Conservation (phyloP, 2,888 invertebrate species). For the Phyllotreta striolata region DNA sequence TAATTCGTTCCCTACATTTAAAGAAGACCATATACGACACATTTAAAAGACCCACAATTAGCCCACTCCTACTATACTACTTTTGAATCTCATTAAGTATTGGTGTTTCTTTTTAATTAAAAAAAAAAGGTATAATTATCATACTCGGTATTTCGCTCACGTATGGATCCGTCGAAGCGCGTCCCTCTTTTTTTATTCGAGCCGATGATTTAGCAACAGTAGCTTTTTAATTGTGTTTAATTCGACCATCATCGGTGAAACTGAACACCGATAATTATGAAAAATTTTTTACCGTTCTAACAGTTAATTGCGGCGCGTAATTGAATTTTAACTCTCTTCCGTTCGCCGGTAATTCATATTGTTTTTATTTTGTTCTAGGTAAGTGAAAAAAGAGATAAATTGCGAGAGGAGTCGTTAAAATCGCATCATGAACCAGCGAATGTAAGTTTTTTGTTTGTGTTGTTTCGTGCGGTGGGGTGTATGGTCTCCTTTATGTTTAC, state of each 20-base stretch:
- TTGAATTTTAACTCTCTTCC: conserved; percentile 22
- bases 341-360: conserved; percentile 23
- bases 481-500: not conserved
- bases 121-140: not conserved
- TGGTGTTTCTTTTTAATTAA: not conserved
- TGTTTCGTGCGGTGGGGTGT: not conserved
- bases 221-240: conserved; percentile 24
- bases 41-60: too few species aligned
- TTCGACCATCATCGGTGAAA: conserved; percentile 26
- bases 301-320: conserved; percentile 17
- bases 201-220: conserved; percentile 30
- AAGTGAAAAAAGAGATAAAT: conserved; percentile 23
- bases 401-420: conserved; percentile 8
- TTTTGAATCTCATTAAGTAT: too few species aligned
- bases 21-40: too few species aligned
- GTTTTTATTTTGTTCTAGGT: conserved; percentile 34
- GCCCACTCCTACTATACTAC: too few species aligned
- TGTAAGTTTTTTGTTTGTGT: not conserved
- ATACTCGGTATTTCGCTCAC: conserved; percentile 18
- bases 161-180: conserved; percentile 16
- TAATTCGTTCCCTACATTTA: too few species aligned
- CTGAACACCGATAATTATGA: conserved; percentile 28
- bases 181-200: conserved; percentile 17
- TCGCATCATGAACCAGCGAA: not conserved
- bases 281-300: conserved; percentile 29